Base-by-base conservation (phyloP, 2,797 vertebrate genomes). In the Pristis pectinata region DNA sequence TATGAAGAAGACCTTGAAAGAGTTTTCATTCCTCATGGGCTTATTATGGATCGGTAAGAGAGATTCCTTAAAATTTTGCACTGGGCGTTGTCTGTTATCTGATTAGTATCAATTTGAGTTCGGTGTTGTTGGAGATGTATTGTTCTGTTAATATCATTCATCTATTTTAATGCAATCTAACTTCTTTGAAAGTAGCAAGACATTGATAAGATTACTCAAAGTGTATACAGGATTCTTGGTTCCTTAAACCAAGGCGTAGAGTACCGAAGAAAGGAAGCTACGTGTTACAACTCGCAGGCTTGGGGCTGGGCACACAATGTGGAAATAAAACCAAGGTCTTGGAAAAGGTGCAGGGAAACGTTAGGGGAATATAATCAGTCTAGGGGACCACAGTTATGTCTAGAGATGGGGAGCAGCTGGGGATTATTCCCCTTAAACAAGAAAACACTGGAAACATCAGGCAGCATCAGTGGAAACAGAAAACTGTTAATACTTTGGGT, bases 21-120 rank as follows among this genome's bases (percentile, higher is more conserved):
- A 95, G 97, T 98, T 95, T 97, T 98, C 95, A 98, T 98, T 96
- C 98, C 97, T 64, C 98, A 98, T 76, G 98, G 98, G 94, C 97
- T 98, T 95, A 98, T 98, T 87, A 97, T 98, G 96, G 97, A 98
- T 96, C 97, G 98, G 98, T 98, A 97, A n/a, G 93, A 79, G 30
- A 91, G 49, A 10, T 24, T 41, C 59, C 59, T 41, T 41, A 19
- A 24, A 53, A 19, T 22, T 91, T 91, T 91, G 19, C 24, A 3
- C 22, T 41, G 8, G 17, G 13, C 34, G 22, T 34, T 56, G 11
- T n/a, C 30, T 30, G 61, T 89, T 64, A 34, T 89, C 13, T 1
- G n/a, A 27, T 15, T 87, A 59, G 87, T 59, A 13, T 59, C 30
- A 34, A 15, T 87, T 30, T 15, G 13, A 59, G 5, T 17, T 19